Base-by-base conservation (phyloP, 2,888 invertebrate species). In the Melolontha melolontha region DNA sequence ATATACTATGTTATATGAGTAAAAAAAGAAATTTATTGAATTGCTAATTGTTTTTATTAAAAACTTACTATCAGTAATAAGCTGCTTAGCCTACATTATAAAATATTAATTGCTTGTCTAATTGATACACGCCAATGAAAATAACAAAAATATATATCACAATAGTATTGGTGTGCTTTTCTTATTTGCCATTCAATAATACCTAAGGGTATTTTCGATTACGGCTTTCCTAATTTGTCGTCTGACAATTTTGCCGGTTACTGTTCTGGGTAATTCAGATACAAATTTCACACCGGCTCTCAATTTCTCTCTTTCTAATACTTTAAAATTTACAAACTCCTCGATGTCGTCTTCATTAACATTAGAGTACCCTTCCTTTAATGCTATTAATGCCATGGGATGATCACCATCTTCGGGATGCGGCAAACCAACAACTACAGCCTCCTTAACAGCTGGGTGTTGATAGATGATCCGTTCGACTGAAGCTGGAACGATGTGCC, bases 401-500 rank as follows among this genome's bases (percentile, higher is more conserved):
- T 62, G 42, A 16, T 71, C 68, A n/a, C 69, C 74, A 64, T 73
- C 73, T 11, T 27, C 39, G 14, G 41, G 72, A 66, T 75, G 69
- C 0, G 78, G 78, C n/a, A 75, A 69, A 11, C 77, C 77, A 66
- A 79, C 74, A 10, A 79, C 79, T 4, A 74, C 76, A 6, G 75
- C 77, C 62, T 77, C 75, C 29, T 70, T 57, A 10, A 80, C 74
- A 16, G 70, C 75, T 1, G 78, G 76, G 69, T 79, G 79, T 50
- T 74, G 71, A 7, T 68, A 57, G 40, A 80, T 57, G 10, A 76
- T 70, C 2, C 57, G 42, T 70, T 80, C 80, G 11, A 79, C 69
- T 10, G 67, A 70, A 11, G 75, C 70, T 7, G 79, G 79, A 8
- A 75, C 73, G 39, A 87, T 73, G 55, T 78, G 78, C 73, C 75